phyloP scores from a whole-genome alignment of 2,797 vertebrate species.

The Setipinna tenuifilis region DNA sequence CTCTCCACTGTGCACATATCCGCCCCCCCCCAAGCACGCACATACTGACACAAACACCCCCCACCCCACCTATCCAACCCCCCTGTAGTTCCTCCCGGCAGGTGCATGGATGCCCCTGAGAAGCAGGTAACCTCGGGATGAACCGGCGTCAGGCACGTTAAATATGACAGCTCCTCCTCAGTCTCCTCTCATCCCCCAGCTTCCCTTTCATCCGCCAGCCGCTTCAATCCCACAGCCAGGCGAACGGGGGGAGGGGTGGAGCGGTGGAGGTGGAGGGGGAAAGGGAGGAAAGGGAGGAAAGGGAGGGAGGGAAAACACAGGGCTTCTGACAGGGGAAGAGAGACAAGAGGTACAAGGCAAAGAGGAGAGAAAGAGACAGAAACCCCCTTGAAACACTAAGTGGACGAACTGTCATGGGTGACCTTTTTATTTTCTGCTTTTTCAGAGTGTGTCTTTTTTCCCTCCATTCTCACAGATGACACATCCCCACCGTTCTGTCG shows the following conservation, averaged over 20 bases:
- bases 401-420: constrained; percentile 66
- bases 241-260: constrained; percentile 37
- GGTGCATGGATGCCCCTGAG: constrained; percentile 71
- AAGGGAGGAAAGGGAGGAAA: background rate
- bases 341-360: constrained; percentile 42
- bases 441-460: constrained; percentile 9
- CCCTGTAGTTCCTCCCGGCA: constrained; percentile 62
- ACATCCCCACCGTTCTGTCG: background rate
- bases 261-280: constrained; percentile 48
- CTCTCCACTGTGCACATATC: background rate
- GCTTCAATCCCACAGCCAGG: constrained; percentile 54
- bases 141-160: constrained; percentile 67
- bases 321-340: background rate
- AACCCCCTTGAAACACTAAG: constrained; percentile 46
- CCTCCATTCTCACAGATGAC: background rate
- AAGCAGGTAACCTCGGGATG: constrained; percentile 72
- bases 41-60: background rate
- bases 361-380: constrained; percentile 52
- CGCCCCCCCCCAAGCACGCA: too few species aligned
- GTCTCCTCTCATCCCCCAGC: constrained; percentile 62
- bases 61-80: background rate
- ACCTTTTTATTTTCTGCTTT: constrained; percentile 63
- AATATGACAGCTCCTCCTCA: constrained; percentile 73
- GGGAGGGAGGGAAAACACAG: constrained; percentile 44
- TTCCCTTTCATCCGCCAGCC: constrained; percentile 50